phyloP scores from a whole-genome alignment of 1,140 invertebrate genomes.

The Agrypnia vestita region DNA sequence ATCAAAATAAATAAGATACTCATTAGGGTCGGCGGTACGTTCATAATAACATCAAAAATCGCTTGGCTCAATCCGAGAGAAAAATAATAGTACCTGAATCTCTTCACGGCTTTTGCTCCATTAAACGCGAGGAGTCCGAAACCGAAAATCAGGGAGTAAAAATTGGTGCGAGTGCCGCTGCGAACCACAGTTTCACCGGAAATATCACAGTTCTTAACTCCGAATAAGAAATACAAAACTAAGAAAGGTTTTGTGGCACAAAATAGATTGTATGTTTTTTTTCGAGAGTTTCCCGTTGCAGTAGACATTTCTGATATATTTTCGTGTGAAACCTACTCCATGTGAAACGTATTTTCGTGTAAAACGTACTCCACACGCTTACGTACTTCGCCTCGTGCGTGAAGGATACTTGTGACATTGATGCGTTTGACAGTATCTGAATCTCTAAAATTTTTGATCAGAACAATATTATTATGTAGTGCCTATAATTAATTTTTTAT shows the following conservation, averaged over 20 bases:
- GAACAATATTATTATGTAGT: too few relatives aligned
- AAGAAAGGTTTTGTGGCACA: background rate
- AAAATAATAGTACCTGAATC: background rate
- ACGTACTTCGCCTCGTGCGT: too few relatives aligned
- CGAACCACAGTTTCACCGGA: background rate
- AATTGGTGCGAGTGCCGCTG: background rate
- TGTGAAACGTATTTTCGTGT: too few relatives aligned
- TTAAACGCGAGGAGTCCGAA: background rate
- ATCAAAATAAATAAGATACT: background rate
- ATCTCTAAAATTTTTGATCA: too few relatives aligned
- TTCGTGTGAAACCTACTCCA: too few relatives aligned
- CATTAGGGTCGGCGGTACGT: background rate
- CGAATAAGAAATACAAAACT: background rate
- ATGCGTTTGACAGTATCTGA: too few relatives aligned
- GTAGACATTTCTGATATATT: background rate
- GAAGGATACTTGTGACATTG: too few relatives aligned
- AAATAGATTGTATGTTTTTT: background rate
- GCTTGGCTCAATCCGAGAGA: background rate
- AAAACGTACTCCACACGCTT: too few relatives aligned
- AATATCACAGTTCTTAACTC: background rate
- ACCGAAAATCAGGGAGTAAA: background rate
- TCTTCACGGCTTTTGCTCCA: too few relatives aligned
- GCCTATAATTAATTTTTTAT: too few relatives aligned
- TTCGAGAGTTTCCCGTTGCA: background rate
- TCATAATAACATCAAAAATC: constrained; percentile 1